Evolutionary conservation across 2,113 vertebrate species (phyloP), one percentile per base, ranked within the genome.

Genomic region (Typhlomys cinereus): DNA sequence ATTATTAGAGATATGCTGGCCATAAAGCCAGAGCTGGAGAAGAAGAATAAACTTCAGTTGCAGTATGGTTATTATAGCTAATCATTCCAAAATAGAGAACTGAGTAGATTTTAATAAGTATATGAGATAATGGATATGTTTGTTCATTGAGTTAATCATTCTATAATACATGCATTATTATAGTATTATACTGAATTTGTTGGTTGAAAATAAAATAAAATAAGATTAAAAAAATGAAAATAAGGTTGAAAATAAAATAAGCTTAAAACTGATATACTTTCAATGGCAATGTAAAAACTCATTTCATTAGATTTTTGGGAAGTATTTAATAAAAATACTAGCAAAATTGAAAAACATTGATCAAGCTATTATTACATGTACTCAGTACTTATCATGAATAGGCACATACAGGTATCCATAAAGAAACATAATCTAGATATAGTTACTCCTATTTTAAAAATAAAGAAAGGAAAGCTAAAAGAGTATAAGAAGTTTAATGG

Each of bases 321-420:
- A 1, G 44, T 91, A 10, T 14, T 75, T 86, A 62, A 27, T 75
- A 21, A 91, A 93, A 92, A 83, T 50, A 86, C 23, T 44, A 80
- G 17, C 36, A 89, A 91, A 94, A 93, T 61, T 66, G 48, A 14
- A 57, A 84, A 89, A 85, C 17, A 57, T 84, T 76, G 62, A 74
- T 36, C 4, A 9, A 61, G 13, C 6, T 75, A 89, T 80, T 69
- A 41, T 64, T 39, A 4, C 23, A 92, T 31, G 4, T 83, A 12
- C 1, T n/a, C n/a, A n/a, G n/a, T n/a, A n/a, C 17, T 88, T 78
- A 46, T 4, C 83, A n/a, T 71, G 44, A 15, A 5, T 25, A 62
- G 34, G 5, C 13, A 83, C 41, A 85, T 41, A 66, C 29, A 62
- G n/a, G 50, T 11, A 84, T 79, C n/a, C n/a, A 44, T 12, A 18